These are phyloP conservation scores for Sicus ferrugineus DNA, from an alignment of 2,888 invertebrate species.

Conservation along the genomic window DNA sequence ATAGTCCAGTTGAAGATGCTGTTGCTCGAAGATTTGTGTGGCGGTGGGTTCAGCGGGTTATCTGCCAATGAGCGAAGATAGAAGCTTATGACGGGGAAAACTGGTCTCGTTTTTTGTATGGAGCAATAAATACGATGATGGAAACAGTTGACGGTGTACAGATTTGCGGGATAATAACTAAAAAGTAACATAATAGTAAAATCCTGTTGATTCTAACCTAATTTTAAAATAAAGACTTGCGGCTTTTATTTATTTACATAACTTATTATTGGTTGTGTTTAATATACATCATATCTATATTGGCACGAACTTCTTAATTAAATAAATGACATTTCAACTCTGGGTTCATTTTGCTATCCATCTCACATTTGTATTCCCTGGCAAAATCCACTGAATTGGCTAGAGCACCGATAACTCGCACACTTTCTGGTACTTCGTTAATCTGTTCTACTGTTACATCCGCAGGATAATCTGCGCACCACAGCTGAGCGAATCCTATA, in stretches of 20 bases:
- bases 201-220: too few relatives aligned
- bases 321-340: slow-evolving; percentile 58
- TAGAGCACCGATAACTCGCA: slow-evolving; percentile 55
- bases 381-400: slow-evolving; percentile 55
- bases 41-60: slow-evolving; percentile 29
- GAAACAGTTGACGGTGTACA: too few relatives aligned
- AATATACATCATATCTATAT: not conserved
- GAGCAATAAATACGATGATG: too few relatives aligned
- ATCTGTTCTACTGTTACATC: slow-evolving; percentile 45
- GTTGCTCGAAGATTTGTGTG: not conserved
- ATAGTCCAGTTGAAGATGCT: not conserved
- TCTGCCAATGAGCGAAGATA: not conserved
- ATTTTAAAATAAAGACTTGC: too few relatives aligned
- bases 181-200: too few relatives aligned
- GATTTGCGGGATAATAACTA: too few relatives aligned
- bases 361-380: slow-evolving; percentile 50
- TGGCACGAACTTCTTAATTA: slow-evolving; percentile 23
- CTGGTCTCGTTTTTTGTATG: too few relatives aligned
- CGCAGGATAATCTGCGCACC: slow-evolving; percentile 55
- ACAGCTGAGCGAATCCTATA: slow-evolving; percentile 57
- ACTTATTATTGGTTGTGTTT: too few relatives aligned
- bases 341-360: slow-evolving; percentile 53
- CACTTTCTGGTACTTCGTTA: slow-evolving; percentile 50
- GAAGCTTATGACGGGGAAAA: too few relatives aligned
- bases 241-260: too few relatives aligned